These are phyloP conservation scores for Pangasius sanitwongsei DNA, from an alignment of 2,797 vertebrate species.

Conservation along the genomic window DNA sequence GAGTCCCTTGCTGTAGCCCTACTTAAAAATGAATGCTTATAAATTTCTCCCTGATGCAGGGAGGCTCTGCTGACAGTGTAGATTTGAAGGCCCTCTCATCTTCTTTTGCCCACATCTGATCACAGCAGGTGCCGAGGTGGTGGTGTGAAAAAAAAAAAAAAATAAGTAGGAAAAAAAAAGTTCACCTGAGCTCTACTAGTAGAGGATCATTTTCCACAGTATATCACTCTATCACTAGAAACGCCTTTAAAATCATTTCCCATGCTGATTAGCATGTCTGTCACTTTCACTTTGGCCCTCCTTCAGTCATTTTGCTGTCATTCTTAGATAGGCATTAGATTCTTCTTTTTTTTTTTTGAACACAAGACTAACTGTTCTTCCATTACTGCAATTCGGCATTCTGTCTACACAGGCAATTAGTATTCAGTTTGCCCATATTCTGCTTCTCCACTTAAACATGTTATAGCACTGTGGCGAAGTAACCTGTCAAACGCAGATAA, in stretches of 20 bases:
- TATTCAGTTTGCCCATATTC: neutral
- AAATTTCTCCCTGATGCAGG: slow-evolving; percentile 61
- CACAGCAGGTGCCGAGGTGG: slow-evolving; percentile 27
- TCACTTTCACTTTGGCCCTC: neutral
- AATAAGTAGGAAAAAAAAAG: neutral
- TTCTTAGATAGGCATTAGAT: neutral
- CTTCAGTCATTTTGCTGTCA: neutral
- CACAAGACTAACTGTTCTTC: neutral
- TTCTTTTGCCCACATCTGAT: slow-evolving; percentile 44
- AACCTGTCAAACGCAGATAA: slow-evolving; percentile 55
- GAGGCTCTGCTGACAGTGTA: slow-evolving; percentile 64
- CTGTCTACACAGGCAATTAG: neutral
- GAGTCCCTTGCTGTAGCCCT: slow-evolving; percentile 59
- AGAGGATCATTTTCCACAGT: slow-evolving; percentile 16
- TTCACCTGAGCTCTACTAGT: neutral
- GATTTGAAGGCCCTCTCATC: slow-evolving; percentile 54
- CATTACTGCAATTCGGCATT: neutral
- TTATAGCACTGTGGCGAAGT: slow-evolving; percentile 23
- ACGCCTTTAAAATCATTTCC: neutral
- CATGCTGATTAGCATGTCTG: slow-evolving; percentile 8
- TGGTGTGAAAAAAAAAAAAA: neutral
- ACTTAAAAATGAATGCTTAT: slow-evolving; percentile 64
- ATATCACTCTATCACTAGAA: neutral
- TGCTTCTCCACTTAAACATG: slow-evolving; percentile 5
- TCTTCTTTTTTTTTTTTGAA: no score